Evolutionary conservation across 2,888 invertebrate genomes (phyloP).

Genomic region (Anoncus sp.): DNA sequence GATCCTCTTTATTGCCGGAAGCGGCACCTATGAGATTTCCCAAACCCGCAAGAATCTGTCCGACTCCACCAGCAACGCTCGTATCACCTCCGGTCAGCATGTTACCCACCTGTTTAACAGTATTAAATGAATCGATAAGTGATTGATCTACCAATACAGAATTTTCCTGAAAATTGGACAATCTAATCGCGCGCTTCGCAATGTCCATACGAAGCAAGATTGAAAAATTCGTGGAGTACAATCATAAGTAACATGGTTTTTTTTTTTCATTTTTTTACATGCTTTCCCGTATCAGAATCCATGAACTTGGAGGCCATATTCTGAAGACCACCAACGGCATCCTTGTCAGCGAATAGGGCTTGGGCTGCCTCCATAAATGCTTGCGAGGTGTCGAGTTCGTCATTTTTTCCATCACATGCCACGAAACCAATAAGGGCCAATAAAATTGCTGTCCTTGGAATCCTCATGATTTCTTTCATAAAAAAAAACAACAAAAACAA

Average conservation of each 20-base stretch:
- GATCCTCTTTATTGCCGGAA: conserved; percentile 65
- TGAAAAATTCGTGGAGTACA: conserved; percentile 43
- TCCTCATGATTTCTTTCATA: conserved; percentile 71
- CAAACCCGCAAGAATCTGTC: conserved; percentile 79
- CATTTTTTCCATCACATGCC: conserved; percentile 76
- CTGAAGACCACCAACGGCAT: conserved; percentile 86
- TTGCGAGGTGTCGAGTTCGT: conserved; percentile 85
- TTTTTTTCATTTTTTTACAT: conserved; percentile 78
- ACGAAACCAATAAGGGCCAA: conserved; percentile 71
- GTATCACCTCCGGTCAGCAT: conserved; percentile 70
- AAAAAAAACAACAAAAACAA: conserved; percentile 34
- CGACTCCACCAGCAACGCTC: conserved; percentile 71
- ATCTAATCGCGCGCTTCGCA: background rate
- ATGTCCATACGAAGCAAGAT: no score
- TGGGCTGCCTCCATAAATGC: conserved; percentile 89
- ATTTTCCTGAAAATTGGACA: background rate
- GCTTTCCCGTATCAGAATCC: conserved; percentile 88
- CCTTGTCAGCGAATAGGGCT: conserved; percentile 87
- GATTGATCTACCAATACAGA: background rate
- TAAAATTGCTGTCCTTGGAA: conserved; percentile 71
- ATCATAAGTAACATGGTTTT: background rate
- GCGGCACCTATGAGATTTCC: conserved; percentile 73
- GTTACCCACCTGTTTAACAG: conserved; percentile 66
- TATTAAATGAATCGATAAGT: background rate
- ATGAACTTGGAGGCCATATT: conserved; percentile 88